phyloP scores from a whole-genome alignment of 1,140 invertebrate genomes.

The Pseudomyrmex sp. region DNA sequence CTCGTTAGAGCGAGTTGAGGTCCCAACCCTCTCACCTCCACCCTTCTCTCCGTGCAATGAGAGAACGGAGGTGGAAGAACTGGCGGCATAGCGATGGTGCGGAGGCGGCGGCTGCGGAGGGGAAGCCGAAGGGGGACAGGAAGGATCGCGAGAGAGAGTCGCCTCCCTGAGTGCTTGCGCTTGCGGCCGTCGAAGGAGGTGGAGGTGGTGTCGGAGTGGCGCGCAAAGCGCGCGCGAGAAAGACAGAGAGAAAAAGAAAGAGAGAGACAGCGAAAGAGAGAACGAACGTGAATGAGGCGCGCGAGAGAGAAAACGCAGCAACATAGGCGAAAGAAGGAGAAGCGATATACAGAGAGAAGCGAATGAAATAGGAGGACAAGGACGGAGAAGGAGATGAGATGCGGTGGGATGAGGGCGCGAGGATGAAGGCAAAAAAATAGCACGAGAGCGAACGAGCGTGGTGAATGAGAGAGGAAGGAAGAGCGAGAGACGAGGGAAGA shows the following conservation, averaged over 20 bases:
- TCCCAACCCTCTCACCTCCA: conserved; percentile 44
- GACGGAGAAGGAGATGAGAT: conserved; percentile 27
- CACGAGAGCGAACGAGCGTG: conserved; percentile 37
- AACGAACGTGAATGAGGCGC: neutral
- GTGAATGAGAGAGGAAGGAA: conserved; percentile 35
- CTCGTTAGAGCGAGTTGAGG: conserved; percentile 63
- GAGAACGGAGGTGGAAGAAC: conserved; percentile 33
- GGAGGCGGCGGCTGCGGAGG: conserved; percentile 31
- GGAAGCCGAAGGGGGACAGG: conserved; percentile 13
- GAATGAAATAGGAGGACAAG: neutral
- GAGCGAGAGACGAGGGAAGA: neutral
- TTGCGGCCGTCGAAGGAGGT: conserved; percentile 55
- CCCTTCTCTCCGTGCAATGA: conserved; percentile 40
- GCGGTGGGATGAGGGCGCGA: conserved; percentile 6
- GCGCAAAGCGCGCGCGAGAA: conserved; percentile 8
- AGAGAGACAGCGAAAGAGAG: conserved; percentile 5
- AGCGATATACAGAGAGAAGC: conserved; percentile 18
- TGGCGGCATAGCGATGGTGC: conserved; percentile 35
- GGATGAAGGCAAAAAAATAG: conserved; percentile 39
- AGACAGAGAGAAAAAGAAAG: neutral
- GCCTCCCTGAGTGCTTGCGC: conserved; percentile 59
- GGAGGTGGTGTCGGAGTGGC: conserved; percentile 41
- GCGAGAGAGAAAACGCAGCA: neutral
- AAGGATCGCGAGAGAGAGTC: conserved; percentile 52
- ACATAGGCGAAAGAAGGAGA: neutral